phyloP scores from a whole-genome alignment of 2,797 vertebrate species.

The Petrocephalus sullivani region DNA sequence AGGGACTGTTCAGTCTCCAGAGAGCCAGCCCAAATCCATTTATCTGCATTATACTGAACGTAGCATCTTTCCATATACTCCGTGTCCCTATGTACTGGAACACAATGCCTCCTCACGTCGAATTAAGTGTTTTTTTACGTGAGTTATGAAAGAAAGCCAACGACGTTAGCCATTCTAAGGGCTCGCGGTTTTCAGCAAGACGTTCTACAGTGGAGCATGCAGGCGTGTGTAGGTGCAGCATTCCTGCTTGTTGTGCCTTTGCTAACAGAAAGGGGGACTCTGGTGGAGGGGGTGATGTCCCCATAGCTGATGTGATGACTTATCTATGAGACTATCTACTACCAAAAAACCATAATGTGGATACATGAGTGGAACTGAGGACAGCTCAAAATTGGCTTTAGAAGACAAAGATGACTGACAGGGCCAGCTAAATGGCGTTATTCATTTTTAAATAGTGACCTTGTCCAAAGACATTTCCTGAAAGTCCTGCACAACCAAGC shows the following conservation, averaged over 20 bases:
- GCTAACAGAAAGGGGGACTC: not conserved
- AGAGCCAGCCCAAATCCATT: not conserved
- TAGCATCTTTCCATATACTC: not conserved
- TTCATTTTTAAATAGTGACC: not conserved
- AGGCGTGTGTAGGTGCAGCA: not conserved
- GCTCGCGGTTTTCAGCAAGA: not conserved
- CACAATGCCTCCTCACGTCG: not conserved
- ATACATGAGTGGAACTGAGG: not conserved
- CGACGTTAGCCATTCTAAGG: no score
- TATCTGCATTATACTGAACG: not conserved
- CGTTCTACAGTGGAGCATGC: not conserved
- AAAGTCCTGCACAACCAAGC: not conserved
- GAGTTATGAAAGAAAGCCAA: not conserved
- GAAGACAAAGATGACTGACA: slow-evolving; percentile 5
- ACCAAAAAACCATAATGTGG: slow-evolving; percentile 11
- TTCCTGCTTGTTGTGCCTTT: not conserved
- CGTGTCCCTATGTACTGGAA: not conserved
- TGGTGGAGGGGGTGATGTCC: no score
- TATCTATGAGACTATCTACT: not conserved
- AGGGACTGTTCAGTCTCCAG: slow-evolving; percentile 3
- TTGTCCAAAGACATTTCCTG: not conserved
- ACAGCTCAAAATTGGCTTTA: slow-evolving; percentile 43
- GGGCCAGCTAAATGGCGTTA: slow-evolving; percentile 5
- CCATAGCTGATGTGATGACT: not conserved
- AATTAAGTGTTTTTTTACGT: not conserved